Conservation (phyloP, 2,113 vertebrate species). For the Muscicapa adusta region DNA sequence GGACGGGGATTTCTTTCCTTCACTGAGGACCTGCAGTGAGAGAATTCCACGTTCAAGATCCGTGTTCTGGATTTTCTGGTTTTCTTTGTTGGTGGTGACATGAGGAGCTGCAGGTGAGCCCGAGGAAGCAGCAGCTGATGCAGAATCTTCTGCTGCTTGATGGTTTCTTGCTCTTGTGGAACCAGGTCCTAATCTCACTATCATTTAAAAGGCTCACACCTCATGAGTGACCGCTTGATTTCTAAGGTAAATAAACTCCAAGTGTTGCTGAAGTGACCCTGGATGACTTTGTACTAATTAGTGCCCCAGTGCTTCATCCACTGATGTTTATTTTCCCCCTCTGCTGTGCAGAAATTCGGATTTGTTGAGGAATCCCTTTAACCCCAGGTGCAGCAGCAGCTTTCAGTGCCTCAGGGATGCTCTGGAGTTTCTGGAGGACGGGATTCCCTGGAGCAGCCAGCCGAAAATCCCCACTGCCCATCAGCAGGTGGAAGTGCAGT, state of each 20-base stretch:
- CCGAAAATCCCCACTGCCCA: accelerated
- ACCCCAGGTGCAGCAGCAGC: not conserved
- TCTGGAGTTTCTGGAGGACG: not conserved
- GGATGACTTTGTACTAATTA: not conserved
- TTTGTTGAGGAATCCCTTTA: too few relatives aligned
- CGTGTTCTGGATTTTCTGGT: not conserved
- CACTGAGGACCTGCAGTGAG: not conserved
- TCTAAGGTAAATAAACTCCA: not conserved
- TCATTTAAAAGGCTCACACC: not conserved
- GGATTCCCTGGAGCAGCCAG: not conserved
- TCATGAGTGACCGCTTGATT: not conserved
- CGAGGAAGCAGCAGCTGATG: not conserved
- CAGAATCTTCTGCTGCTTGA: not conserved
- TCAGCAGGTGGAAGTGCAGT: accelerated
- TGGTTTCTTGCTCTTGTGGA: not conserved
- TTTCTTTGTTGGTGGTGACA: not conserved
- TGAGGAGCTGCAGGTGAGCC: not conserved
- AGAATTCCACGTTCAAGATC: not conserved
- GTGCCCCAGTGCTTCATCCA: accelerated
- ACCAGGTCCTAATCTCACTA: not conserved
- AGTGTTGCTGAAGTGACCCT: accelerated
- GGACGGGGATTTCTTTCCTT: not conserved
- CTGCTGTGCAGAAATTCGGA: not conserved
- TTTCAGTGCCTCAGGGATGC: accelerated
- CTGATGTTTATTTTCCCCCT: accelerated